These are phyloP conservation scores for Cyanoderma ruficeps DNA, from an alignment of 2,113 vertebrate genomes.

Conservation along the genomic window DNA sequence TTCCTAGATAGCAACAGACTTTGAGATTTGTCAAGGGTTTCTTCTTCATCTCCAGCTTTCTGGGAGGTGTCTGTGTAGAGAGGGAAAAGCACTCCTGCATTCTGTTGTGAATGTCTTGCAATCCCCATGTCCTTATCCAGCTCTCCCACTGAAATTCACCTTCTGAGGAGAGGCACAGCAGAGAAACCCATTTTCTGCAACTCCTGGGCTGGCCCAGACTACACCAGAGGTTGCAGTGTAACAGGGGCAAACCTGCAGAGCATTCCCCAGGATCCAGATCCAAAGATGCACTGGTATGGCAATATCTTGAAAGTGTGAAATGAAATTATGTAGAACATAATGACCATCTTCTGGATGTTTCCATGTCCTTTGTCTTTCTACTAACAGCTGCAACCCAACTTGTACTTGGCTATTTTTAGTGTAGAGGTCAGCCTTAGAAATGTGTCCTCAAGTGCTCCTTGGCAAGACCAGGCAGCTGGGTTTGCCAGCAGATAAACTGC, in stretches of 20 bases:
- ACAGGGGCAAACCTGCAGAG: neutral
- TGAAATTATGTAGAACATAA: neutral
- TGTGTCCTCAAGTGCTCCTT: constrained; percentile 29
- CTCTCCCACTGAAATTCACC: neutral
- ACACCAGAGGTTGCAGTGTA: neutral
- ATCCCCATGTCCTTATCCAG: neutral
- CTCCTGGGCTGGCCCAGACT: neutral
- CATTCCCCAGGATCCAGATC: neutral
- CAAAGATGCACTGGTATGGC: rapidly evolving
- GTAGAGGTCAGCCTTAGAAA: constrained; percentile 7
- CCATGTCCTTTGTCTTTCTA: constrained; percentile 10
- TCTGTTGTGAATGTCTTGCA: neutral
- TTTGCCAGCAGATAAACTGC: neutral
- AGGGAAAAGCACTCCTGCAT: neutral
- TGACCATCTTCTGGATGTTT: neutral
- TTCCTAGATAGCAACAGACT: neutral
- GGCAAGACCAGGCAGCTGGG: neutral
- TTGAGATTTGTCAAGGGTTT: neutral
- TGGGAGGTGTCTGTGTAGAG: neutral
- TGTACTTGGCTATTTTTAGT: constrained; percentile 1
- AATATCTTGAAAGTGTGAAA: neutral
- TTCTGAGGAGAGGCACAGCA: neutral
- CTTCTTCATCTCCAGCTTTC: neutral
- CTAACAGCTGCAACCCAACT: neutral
- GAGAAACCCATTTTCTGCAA: neutral